phyloP scores from a whole-genome alignment of 2,888 invertebrate genomes.

The Encarsia formosa region DNA sequence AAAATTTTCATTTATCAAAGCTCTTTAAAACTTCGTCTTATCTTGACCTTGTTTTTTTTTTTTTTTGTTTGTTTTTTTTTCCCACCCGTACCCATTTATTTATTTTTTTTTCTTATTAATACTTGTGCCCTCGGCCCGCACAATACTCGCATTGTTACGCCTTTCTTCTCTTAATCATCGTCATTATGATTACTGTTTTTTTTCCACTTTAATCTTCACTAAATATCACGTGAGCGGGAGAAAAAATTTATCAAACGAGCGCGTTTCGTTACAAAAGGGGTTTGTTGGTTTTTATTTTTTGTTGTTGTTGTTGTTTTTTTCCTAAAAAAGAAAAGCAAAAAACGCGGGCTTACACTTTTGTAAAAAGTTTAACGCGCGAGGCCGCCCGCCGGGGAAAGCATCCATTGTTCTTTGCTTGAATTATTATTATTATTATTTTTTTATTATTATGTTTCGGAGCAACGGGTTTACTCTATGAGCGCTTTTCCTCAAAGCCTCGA shows the following conservation, averaged over 20 bases:
- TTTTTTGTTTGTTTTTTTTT: background rate
- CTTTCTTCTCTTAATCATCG: background rate
- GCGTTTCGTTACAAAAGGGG: too few relatives aligned
- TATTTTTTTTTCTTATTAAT: background rate
- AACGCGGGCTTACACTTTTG: too few relatives aligned
- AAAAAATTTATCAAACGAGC: too few relatives aligned
- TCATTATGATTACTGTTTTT: background rate
- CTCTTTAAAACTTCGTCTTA: constrained; percentile 1
- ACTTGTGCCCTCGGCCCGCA: background rate
- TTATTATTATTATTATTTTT: too few relatives aligned
- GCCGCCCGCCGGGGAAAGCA: too few relatives aligned
- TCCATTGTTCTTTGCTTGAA: too few relatives aligned
- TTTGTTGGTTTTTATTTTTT: background rate
- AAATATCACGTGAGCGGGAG: too few relatives aligned
- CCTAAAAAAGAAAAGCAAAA: too few relatives aligned
- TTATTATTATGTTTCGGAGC: too few relatives aligned
- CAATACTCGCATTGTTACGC: background rate
- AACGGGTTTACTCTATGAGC: too few relatives aligned
- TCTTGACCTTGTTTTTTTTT: background rate
- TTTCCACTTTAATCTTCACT: too few relatives aligned
- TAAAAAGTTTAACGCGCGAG: too few relatives aligned
- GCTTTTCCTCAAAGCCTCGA: background rate
- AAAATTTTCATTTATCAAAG: constrained; percentile 27
- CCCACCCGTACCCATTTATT: background rate
- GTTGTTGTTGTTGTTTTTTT: background rate